Evolutionary conservation across 2,113 vertebrate species (phyloP), one percentile per base, ranked within the genome.

Genomic region (Gallinago media): DNA sequence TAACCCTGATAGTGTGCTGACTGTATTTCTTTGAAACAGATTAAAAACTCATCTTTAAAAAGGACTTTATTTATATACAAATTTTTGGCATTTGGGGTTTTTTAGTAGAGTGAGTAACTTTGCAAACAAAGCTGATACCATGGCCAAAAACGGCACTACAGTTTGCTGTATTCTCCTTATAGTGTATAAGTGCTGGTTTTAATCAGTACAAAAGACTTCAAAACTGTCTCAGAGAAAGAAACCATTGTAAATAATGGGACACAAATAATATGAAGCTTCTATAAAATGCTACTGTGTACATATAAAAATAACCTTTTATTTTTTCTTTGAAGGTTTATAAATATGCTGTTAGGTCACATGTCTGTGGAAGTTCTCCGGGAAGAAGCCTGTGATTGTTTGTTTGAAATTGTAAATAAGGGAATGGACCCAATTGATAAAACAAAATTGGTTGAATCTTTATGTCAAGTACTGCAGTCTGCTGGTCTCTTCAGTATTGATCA

Each of bases 361-460:
- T 99, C 99, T 16, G 98, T 99, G 98, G 99, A 99, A 97, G 99
- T 99, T 96, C 98, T 99, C 20, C 96, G 99, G 36, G 99, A 99
- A 97, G 99, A 99, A 98, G 99, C 99, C 47, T 99, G 99, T 71
- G 99, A 99, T 96, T 99, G 99, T 97, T 98, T 99, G 96, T 99
- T 99, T 98, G 99, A 99, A 98, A 99, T 99, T 72, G 96, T 99
- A 97, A 99, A 99, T 98, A 99, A 99, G 94, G 99, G 99, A 78
- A 99, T 99, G 99, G 99, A 99, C 95, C 99, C 99, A 25, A 97
- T 98, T 84, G 99, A 99, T 92, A 99, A 99, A 98, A 99, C 99
- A 97, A 99, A 99, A 94, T 98, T 99, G 97, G 99, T 99, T 94
- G 99, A 99, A 96, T 99, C 99, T 71, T 98, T 99, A 85, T 99